Base-by-base conservation (phyloP, 1,140 invertebrate genomes). In the Brachionus koreanus region DNA sequence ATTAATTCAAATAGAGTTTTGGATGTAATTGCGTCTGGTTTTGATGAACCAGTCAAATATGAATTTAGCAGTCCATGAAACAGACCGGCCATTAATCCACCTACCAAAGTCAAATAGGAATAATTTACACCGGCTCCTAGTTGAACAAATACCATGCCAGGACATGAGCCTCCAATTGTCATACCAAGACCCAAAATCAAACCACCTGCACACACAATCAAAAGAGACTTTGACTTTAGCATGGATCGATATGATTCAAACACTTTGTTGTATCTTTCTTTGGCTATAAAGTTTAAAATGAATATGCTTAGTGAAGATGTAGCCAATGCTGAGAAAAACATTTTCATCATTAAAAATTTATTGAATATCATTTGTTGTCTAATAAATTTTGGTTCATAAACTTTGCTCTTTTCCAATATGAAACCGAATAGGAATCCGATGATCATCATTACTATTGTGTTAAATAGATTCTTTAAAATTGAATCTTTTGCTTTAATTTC, bases 281-380 rank as follows among this genome's bases (percentile, higher is more conserved):
- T 57, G n/a, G 75, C 46, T 37, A 57, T 39, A 9, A 77, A 16
- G 9, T 37, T 77, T 33, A 77, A 16, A 10, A 77, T 57, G 7
- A 61, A 37, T 19, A 77, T 57, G 33, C 35, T 23, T 0, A 77
- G 9, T 4, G 19, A 37, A n/a, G 46, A 57, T 29, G 75, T 39
- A 23, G 46, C 75, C 25, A 77, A 23, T 5, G 75, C 75, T 37
- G 46, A 42, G 23, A 77, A 61, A 39, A 77, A 77, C 75, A 77
- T 77, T 77, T 77, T 77, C 75, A 77, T 77, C 75, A 77, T 77
- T 9, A 77, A 5, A 61, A 77, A 61, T 52, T 57, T 57, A 29
- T 77, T 61, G 33, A 77, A 77, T 37, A 57, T 57, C 75, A 77
- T 77, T 61, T 77, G 75, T 57, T 57, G 46, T 57, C 75, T 29